A percentile compares a stretch with the other conserved stretches of the same genome.
Conservation (phyloP, 2,113 vertebrate species). For the Corythaixoides concolor region DNA sequence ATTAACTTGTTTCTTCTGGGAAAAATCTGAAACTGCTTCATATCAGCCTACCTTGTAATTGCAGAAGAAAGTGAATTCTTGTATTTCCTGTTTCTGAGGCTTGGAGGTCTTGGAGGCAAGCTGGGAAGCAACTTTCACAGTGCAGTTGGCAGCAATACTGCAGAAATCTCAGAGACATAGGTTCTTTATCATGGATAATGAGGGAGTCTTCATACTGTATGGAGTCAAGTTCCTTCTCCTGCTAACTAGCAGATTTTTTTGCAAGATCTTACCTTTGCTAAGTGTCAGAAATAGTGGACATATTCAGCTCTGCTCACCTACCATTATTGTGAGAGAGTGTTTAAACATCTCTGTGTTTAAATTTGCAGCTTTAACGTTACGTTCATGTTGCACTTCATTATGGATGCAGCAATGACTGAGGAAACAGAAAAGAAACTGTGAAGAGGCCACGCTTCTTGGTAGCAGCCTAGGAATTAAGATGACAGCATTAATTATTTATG, state of each 20-base stretch:
- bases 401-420: background rate
- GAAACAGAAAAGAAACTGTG: slow-evolving; percentile 14
- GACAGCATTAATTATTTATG: slow-evolving; percentile 46
- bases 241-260: background rate
- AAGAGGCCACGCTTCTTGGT: background rate
- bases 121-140: background rate
- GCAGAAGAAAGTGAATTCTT: background rate
- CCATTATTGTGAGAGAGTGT: background rate
- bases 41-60: background rate
- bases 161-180: background rate
- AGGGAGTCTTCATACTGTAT: background rate
- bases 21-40: background rate
- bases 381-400: background rate
- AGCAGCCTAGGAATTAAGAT: slow-evolving; percentile 46
- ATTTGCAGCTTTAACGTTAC: background rate
- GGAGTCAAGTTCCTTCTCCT: background rate
- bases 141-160: background rate
- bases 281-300: background rate
- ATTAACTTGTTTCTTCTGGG: background rate
- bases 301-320: background rate
- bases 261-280: background rate
- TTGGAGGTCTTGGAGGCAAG: background rate
- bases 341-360: background rate
- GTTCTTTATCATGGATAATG: background rate
- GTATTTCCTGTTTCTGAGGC: background rate